These are phyloP conservation scores for Eriosoma lanigerum DNA, from an alignment of 1,140 invertebrate species.

Conservation along the genomic window DNA sequence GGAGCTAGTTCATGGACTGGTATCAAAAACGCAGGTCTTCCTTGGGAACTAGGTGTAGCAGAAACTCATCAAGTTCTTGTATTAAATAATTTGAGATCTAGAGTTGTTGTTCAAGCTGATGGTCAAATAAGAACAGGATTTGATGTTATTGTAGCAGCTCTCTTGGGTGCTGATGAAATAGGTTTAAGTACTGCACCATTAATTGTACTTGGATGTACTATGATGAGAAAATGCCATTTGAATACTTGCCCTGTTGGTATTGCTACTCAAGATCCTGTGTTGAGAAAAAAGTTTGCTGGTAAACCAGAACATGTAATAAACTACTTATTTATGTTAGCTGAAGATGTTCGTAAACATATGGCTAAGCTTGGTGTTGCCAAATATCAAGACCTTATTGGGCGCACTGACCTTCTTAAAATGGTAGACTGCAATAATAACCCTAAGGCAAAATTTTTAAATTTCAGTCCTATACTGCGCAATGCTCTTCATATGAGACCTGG, in stretches of 20 bases:
- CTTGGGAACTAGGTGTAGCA: slow-evolving; percentile 96
- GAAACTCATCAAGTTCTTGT: slow-evolving; percentile 97
- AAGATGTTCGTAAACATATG: slow-evolving; percentile 90
- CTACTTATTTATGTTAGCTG: slow-evolving; percentile 95
- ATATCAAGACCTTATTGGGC: slow-evolving; percentile 92
- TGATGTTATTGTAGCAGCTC: slow-evolving; percentile 93
- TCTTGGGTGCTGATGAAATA: slow-evolving; percentile 97
- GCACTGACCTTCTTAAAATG: slow-evolving; percentile 82
- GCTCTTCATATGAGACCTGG: slow-evolving; percentile 86
- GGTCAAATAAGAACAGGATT: slow-evolving; percentile 91
- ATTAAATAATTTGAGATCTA: slow-evolving; percentile 91
- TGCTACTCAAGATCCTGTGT: slow-evolving; percentile 93
- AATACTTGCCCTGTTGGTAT: slow-evolving; percentile 99
- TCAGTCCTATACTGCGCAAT: slow-evolving; percentile 83
- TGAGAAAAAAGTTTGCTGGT: slow-evolving; percentile 95
- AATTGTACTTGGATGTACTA: slow-evolving; percentile 96
- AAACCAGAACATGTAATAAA: slow-evolving; percentile 98
- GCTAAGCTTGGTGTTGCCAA: slow-evolving; percentile 83
- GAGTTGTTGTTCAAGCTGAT: slow-evolving; percentile 93
- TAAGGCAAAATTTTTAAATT: slow-evolving; percentile 85
- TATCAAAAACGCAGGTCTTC: slow-evolving; percentile 91
- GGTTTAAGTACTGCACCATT: slow-evolving; percentile 98
- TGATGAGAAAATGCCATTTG: slow-evolving; percentile 99
- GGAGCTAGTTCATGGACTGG: slow-evolving; percentile 97
- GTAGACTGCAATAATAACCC: slow-evolving; percentile 65